Percentiles rank a stretch among this genome's conserved stretches.
Evolutionary conservation across 1,140 invertebrate species (phyloP).

Genomic region (Heliconius hewitsoni): DNA sequence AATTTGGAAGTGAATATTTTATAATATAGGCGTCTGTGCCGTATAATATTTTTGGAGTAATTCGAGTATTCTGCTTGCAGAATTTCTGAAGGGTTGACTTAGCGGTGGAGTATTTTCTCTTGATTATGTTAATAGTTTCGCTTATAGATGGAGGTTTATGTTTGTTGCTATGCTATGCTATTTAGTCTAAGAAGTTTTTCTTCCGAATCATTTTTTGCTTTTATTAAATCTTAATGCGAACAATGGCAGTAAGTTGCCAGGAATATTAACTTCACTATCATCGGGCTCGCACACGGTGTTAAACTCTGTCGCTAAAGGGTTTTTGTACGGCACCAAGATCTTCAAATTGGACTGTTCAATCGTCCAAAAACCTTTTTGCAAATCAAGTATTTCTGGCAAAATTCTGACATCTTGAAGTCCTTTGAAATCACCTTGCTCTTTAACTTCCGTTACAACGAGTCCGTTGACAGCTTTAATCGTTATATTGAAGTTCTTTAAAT

Average conservation of each 20-base stretch:
- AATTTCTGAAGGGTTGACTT: background rate
- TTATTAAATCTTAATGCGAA: no score
- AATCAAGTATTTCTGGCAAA: constrained; percentile 1
- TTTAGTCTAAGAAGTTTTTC: no score
- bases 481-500: background rate
- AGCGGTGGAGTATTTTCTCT: background rate
- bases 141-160: background rate
- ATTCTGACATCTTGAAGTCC: background rate
- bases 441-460: background rate
- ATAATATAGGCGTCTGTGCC: background rate
- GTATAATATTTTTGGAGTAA: background rate
- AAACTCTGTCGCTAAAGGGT: background rate
- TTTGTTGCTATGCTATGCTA: no score
- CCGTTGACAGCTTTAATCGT: background rate
- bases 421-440: background rate
- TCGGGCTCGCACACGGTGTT: background rate
- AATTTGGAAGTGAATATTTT: background rate
- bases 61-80: background rate
- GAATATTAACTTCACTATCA: background rate
- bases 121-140: no score
- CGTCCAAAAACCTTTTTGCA: background rate
- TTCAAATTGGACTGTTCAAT: background rate
- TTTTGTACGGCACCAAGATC: background rate
- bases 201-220: no score
- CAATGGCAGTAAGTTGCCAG: background rate